phyloP scores from a whole-genome alignment of 23 tunicate species.

The Styela clava region DNA sequence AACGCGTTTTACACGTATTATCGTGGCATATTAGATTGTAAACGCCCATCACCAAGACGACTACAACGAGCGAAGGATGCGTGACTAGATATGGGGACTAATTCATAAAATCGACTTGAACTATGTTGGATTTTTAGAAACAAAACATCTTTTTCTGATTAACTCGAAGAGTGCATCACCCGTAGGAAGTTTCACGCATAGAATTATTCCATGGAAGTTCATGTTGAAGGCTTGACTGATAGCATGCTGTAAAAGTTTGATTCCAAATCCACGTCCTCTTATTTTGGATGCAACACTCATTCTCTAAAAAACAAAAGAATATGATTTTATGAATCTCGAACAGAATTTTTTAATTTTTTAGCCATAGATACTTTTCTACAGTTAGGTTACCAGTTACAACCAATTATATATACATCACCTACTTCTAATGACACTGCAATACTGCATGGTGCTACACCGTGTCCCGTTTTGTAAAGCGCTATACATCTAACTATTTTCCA shows the following conservation, averaged over 20 bases:
- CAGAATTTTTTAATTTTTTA: neutral
- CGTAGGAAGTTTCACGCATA: neutral
- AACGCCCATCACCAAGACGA: too few species aligned
- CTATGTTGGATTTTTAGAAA: neutral
- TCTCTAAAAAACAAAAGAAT: neutral
- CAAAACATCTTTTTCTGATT: too few species aligned
- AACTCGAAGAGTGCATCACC: too few species aligned
- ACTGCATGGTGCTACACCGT: neutral
- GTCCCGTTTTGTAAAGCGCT: neutral
- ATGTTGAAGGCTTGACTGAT: neutral
- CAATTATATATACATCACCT: neutral
- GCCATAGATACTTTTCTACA: neutral
- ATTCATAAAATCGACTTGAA: too few species aligned
- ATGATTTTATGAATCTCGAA: neutral
- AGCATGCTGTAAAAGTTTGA: neutral
- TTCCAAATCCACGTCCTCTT: neutral
- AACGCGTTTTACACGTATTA: too few species aligned
- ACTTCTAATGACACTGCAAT: neutral
- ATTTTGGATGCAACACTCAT: neutral
- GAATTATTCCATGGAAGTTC: neutral
- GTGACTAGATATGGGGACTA: too few species aligned
- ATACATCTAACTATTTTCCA: neutral
- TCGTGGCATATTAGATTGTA: too few species aligned
- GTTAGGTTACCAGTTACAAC: neutral
- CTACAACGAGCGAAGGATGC: too few species aligned